A percentile compares a stretch with the other conserved stretches of the same genome.
Evolutionary conservation across 2,888 invertebrate genomes (phyloP).

Genomic region (Cylloceria caligata): DNA sequence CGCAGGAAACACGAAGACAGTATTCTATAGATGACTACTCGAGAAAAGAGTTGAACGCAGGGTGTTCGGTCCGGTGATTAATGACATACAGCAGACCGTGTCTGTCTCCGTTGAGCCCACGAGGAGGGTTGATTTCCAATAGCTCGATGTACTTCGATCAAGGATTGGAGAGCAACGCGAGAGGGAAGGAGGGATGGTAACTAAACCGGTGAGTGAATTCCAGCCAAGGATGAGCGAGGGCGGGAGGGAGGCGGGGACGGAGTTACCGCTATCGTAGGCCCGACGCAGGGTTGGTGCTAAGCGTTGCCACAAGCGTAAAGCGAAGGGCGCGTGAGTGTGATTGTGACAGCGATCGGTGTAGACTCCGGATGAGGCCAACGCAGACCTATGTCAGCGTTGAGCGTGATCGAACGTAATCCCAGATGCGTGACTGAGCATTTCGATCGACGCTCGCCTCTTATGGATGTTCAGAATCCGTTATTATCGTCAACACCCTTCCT

Average conservation of each 20-base stretch:
- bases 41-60: slow-evolving; percentile 51
- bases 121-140: slow-evolving; percentile 63
- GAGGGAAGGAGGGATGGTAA: slow-evolving; percentile 41
- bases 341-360: slow-evolving; percentile 38
- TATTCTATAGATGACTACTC: slow-evolving; percentile 51
- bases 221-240: slow-evolving; percentile 1
- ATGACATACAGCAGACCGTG: slow-evolving; percentile 47
- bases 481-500: slow-evolving; percentile 76
- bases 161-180: slow-evolving; percentile 40
- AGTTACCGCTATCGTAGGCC: slow-evolving; percentile 24
- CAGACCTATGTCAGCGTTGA: slow-evolving; percentile 69
- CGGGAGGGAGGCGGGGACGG: not conserved
- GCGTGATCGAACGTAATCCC: slow-evolving; percentile 76
- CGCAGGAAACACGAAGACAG: slow-evolving; percentile 43
- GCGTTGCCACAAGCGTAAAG: slow-evolving; percentile 49
- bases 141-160: slow-evolving; percentile 60
- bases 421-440: slow-evolving; percentile 79
- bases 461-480: slow-evolving; percentile 75
- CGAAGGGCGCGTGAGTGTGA: slow-evolving; percentile 42
- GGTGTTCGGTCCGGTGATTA: slow-evolving; percentile 56
- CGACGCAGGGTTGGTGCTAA: slow-evolving; percentile 23
- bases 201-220: slow-evolving; percentile 51
- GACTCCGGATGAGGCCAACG: slow-evolving; percentile 31
- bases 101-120: slow-evolving; percentile 24
- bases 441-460: slow-evolving; percentile 78